Evolutionary conservation across 2,113 vertebrate species (phyloP).

Genomic region (Pelvicachromis taeniatus): DNA sequence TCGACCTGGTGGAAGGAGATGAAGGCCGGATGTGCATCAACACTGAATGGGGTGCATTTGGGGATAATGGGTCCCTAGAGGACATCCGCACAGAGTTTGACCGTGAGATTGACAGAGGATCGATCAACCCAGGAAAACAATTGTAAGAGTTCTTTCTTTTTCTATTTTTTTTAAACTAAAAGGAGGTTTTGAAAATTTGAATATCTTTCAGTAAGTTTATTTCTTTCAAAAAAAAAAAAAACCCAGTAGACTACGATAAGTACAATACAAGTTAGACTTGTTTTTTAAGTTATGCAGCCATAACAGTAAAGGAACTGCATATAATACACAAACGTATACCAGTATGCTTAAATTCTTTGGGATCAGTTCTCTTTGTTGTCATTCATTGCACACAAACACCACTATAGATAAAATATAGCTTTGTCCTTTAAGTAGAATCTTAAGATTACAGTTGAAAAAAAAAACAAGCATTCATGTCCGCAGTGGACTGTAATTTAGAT

Average conservation of each 20-base stretch:
- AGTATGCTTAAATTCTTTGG: background rate
- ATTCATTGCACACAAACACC: background rate
- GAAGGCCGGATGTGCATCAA: slow-evolving; percentile 98
- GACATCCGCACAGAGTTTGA: slow-evolving; percentile 90
- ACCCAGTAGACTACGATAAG: background rate
- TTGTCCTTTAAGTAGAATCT: background rate
- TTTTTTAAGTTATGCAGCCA: background rate
- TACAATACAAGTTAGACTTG: background rate
- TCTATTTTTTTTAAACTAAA: background rate
- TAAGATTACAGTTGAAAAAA: background rate
- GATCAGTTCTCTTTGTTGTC: background rate
- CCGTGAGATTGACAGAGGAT: slow-evolving; percentile 88
- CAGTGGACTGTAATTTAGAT: background rate
- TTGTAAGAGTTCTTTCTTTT: slow-evolving; percentile 72
- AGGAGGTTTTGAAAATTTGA: background rate
- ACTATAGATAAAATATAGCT: background rate
- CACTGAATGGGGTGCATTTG: slow-evolving; percentile 91
- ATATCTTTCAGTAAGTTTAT: background rate
- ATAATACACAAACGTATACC: background rate
- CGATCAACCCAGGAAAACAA: slow-evolving; percentile 89
- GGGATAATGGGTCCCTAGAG: slow-evolving; percentile 84
- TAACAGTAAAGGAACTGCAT: background rate
- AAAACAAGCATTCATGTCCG: background rate
- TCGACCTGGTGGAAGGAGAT: slow-evolving; percentile 93
- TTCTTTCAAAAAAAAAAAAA: background rate